Evolutionary conservation across 2,888 invertebrate genomes (phyloP).

Genomic region (Trachelus stipa): DNA sequence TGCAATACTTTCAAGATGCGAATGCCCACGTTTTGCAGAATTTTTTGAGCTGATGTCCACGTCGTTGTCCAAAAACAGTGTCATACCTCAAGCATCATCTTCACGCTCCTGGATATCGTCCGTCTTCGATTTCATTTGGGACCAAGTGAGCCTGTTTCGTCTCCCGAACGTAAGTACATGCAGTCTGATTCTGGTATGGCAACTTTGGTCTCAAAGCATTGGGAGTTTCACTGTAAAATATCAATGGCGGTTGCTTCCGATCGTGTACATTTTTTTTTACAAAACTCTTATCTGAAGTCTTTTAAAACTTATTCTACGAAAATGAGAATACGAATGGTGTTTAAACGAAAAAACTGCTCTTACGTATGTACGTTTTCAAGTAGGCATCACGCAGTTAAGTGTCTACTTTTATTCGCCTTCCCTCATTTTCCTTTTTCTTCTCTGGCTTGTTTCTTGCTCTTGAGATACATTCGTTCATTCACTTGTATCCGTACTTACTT

Average conservation of each 20-base stretch:
- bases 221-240: constrained; percentile 8
- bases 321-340: not conserved
- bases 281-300: not conserved
- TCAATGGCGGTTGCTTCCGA: not conserved
- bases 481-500: not conserved
- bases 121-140: constrained; percentile 65
- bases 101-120: constrained; percentile 65
- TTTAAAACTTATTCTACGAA: not conserved
- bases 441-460: not conserved
- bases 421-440: not conserved
- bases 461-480: not conserved
- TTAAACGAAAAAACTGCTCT: not conserved
- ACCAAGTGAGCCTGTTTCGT: constrained; percentile 65
- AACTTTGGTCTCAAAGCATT: constrained; percentile 7
- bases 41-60: constrained; percentile 64
- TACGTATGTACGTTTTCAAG: not conserved
- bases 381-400: not conserved
- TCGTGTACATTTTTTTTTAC: not conserved
- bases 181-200: constrained; percentile 10
- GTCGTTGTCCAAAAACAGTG: constrained; percentile 61
- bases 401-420: not conserved
- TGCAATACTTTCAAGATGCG: constrained; percentile 34
- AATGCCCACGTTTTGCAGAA: constrained; percentile 58
- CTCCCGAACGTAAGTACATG: constrained; percentile 60
- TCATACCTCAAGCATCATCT: constrained; percentile 61